Conservation (phyloP, 2,113 vertebrate genomes). For the Cygnus atratus region DNA sequence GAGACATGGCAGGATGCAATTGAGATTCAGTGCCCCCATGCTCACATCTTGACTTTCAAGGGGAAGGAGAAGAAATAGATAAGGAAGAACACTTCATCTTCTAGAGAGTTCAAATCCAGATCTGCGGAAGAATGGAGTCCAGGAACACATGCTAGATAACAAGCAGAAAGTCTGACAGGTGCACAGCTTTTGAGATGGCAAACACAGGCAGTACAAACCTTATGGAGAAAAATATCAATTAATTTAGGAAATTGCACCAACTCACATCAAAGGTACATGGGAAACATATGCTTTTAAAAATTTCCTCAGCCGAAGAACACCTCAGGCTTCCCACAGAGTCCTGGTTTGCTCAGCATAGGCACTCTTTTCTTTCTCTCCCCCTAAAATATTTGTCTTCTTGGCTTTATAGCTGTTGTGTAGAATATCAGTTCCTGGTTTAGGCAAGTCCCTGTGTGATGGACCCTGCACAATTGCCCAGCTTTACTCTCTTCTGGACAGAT, state of each 20-base stretch:
- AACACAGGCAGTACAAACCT: not conserved
- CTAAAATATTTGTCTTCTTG: not conserved
- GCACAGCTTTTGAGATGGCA: not conserved
- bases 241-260: not conserved
- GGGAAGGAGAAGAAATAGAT: not conserved
- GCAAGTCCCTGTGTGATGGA: not conserved
- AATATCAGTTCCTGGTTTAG: not conserved
- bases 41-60: not conserved
- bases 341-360: not conserved
- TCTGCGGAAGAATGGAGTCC: not conserved
- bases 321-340: not conserved
- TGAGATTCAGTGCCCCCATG: not conserved
- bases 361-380: not conserved
- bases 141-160: not conserved
- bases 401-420: not conserved
- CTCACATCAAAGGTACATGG: not conserved
- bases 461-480: not conserved
- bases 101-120: not conserved
- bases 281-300: not conserved
- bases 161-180: conserved; percentile 37
- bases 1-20: not conserved
- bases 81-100: conserved; percentile 18
- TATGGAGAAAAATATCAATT: not conserved
- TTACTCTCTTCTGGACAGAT: not conserved
- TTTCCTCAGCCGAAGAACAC: not conserved